Conservation (phyloP, 2,797 vertebrate genomes). For the Sardinella longiceps region DNA sequence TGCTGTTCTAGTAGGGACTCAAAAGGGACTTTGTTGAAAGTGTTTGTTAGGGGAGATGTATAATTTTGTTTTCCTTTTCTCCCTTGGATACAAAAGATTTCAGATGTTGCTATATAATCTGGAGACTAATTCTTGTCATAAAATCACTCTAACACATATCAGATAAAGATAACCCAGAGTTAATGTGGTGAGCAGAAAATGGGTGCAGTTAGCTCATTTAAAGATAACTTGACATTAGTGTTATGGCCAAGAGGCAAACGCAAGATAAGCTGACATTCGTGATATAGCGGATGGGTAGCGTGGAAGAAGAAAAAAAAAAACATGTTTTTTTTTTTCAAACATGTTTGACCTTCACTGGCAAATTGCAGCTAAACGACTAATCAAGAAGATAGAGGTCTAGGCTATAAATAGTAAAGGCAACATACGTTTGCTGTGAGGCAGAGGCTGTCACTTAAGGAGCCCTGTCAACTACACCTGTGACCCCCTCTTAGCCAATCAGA, state of each 20-base stretch:
- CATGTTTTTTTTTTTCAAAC: too few species aligned
- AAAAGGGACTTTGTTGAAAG: background rate
- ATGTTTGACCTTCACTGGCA: slow-evolving; percentile 8
- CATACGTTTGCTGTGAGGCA: slow-evolving; percentile 33
- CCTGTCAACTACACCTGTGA: slow-evolving; percentile 55
- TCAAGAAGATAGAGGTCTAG: background rate
- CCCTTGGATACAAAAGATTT: background rate
- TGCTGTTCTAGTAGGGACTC: background rate
- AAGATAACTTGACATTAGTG: background rate
- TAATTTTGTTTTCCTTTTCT: slow-evolving; percentile 17
- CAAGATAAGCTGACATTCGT: background rate
- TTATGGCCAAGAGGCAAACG: background rate
- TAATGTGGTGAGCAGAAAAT: too few species aligned
- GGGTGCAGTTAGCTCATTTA: background rate
- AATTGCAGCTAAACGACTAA: slow-evolving; percentile 19
- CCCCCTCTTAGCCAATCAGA: slow-evolving; percentile 32
- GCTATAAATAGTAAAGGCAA: slow-evolving; percentile 32
- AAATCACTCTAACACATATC: background rate
- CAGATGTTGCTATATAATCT: background rate
- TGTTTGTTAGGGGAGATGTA: background rate
- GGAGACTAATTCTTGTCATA: background rate
- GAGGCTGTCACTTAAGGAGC: slow-evolving; percentile 41
- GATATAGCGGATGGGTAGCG: background rate
- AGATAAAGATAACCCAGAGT: background rate
- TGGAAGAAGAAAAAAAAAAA: too few species aligned